Evolutionary conservation across 1,140 invertebrate species (phyloP).

Genomic region (Physella acuta): DNA sequence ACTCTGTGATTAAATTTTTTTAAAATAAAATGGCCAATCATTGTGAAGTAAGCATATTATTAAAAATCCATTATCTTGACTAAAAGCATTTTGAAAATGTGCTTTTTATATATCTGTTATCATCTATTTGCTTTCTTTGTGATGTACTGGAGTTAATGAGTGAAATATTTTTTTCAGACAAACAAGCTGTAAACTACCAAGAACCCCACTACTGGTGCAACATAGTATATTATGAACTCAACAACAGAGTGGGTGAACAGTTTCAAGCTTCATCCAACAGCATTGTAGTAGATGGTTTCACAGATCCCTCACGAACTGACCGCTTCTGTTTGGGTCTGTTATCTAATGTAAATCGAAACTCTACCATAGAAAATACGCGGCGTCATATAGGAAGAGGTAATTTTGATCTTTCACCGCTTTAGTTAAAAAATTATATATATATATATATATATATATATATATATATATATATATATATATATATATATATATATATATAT

Average conservation of each 20-base stretch:
- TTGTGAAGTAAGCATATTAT: too few species aligned
- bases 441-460: constrained; percentile 2
- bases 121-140: too few species aligned
- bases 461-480: not conserved
- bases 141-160: too few species aligned
- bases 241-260: constrained; percentile 91
- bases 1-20: too few species aligned
- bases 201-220: constrained; percentile 94
- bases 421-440: not conserved
- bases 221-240: constrained; percentile 94
- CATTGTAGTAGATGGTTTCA: constrained; percentile 94
- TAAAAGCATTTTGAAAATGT: too few species aligned
- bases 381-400: constrained; percentile 92
- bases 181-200: constrained; percentile 65
- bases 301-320: constrained; percentile 84
- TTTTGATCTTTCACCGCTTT: too few species aligned
- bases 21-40: too few species aligned
- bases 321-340: constrained; percentile 94
- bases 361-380: constrained; percentile 96
- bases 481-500: too few species aligned
- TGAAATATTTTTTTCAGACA: constrained; percentile 36
- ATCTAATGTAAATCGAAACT: constrained; percentile 96
- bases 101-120: too few species aligned
- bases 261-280: constrained; percentile 90
- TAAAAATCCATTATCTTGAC: too few species aligned